phyloP scores from a whole-genome alignment of 2,113 vertebrate genomes.

The Chinchilla lanigera region DNA sequence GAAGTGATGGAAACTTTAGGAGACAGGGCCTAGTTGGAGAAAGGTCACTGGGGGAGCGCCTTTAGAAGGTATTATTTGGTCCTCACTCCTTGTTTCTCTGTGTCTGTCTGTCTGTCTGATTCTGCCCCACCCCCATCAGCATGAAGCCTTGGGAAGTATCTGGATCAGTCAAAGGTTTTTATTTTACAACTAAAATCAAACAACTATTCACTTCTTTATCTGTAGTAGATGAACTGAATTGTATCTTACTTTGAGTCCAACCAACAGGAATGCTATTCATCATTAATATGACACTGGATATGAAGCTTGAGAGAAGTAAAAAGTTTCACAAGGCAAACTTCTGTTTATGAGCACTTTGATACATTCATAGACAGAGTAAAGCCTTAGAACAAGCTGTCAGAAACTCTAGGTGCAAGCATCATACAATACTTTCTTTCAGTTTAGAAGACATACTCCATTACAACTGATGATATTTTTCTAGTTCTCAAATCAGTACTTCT shows the following conservation, averaged over 20 bases:
- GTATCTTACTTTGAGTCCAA: not conserved
- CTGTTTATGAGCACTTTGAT: not conserved
- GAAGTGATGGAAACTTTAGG: not conserved
- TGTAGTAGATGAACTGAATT: not conserved
- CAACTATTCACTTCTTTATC: not conserved
- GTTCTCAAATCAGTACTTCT: slow-evolving; percentile 26
- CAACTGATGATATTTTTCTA: slow-evolving; percentile 45
- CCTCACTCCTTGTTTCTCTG: not conserved
- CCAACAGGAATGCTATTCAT: not conserved
- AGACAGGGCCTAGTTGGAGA: not conserved
- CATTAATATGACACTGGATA: not conserved
- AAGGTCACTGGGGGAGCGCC: not conserved
- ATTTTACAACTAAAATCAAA: not conserved
- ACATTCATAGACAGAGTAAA: not conserved
- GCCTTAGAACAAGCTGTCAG: not conserved
- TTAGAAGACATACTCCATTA: not conserved
- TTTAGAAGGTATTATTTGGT: not conserved
- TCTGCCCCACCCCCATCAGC: not conserved
- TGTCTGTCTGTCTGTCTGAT: not conserved
- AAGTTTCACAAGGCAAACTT: not conserved
- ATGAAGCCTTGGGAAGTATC: not conserved
- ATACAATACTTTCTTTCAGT: not conserved
- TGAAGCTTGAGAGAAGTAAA: not conserved
- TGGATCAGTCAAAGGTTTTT: not conserved
- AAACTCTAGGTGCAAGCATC: not conserved